Base-by-base conservation (phyloP, 2,888 invertebrate genomes). In the Aquatica leii region DNA sequence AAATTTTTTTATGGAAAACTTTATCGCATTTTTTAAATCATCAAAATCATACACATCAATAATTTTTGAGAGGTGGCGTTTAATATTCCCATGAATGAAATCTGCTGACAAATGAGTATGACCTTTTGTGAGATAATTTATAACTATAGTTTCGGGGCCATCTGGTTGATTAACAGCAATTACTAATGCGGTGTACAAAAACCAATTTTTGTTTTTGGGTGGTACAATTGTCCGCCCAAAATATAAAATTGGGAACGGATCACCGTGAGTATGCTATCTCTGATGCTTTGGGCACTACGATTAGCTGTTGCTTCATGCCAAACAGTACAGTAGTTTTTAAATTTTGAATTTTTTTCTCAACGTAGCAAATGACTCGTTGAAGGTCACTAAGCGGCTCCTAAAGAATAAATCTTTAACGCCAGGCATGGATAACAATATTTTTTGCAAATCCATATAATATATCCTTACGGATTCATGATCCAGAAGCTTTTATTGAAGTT, bases 341-440 rank as follows among this genome's bases (percentile, higher is more conserved):
- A 18, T 9, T 12, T 14, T 9, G 55, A 5, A 54, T 56, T 49
- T 21, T n/a, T 48, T 54, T 12, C 40, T 49, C 12, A 60, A 20
- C 1, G 37, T 9, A 1, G 60, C 49, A 48, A 62, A 62, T n/a
- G 59, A 24, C 20, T 54, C 48, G 41, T 69, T 67, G 21, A 59
- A 69, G 0, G 43, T 55, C 6, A 65, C 53, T 2, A 67, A 43
- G 1, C 65, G 37, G 34, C 62, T 67, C 3, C 18, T 65, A 55
- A 67, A 69, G 41, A 54, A 67, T 34, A 46, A 21, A 17, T 49
- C 49, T 21, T 67, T 67, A n/a, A 56, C 43, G 11, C 15, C 35
- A 5, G 67, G 66, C 66, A 68, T 69, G 5, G 24, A 56, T 12
- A 67, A 65, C 5, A 69, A 9, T n/a, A 68, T 65, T 59, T 68